These are phyloP conservation scores for Philotrypesis tridentata DNA, from an alignment of 1,140 invertebrate species.

Conservation along the genomic window DNA sequence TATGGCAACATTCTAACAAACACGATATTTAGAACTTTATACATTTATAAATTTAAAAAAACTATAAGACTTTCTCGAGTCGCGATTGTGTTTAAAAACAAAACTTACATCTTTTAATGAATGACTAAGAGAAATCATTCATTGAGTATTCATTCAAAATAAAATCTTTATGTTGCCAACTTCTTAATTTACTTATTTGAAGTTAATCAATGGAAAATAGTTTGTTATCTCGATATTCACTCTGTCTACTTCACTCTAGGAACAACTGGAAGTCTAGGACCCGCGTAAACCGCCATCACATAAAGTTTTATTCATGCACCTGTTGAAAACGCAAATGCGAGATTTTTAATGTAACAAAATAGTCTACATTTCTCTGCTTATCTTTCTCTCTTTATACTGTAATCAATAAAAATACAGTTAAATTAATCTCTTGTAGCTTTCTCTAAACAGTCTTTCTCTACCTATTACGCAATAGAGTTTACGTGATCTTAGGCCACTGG, in stretches of 20 bases:
- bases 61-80: no score
- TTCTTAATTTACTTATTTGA: conserved; percentile 31
- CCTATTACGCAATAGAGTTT: conserved; percentile 39
- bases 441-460: not conserved
- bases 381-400: conserved; percentile 18
- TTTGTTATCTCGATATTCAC: conserved; percentile 3
- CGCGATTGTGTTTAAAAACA: no score
- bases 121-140: no score
- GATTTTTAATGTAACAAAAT: no score
- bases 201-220: conserved; percentile 43
- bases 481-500: conserved; percentile 57
- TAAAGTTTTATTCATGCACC: not conserved
- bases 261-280: conserved; percentile 50
- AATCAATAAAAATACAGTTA: no score
- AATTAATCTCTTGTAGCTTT: conserved; percentile 23
- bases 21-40: not conserved
- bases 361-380: conserved; percentile 1
- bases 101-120: no score
- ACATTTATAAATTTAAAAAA: not conserved
- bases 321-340: no score
- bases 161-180: no score
- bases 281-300: conserved; percentile 55
- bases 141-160: no score
- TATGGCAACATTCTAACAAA: conserved; percentile 1
- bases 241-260: conserved; percentile 46